These are phyloP conservation scores for Eueides isabella DNA, from an alignment of 1,140 invertebrate genomes.

Conservation along the genomic window DNA sequence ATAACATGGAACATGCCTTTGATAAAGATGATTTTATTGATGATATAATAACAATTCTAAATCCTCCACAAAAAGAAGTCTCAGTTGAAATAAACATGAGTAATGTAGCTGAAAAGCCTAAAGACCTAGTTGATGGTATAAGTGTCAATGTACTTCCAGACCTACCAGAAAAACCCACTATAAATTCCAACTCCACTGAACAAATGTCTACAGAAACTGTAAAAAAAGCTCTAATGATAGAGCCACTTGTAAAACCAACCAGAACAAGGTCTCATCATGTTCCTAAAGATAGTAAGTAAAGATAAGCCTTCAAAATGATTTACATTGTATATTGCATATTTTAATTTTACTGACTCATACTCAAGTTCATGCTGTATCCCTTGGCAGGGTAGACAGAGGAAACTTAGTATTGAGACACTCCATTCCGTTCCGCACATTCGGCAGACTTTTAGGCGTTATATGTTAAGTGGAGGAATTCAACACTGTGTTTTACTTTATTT, in stretches of 20 bases:
- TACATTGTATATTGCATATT: background rate
- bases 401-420: too few species aligned
- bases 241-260: constrained; percentile 44
- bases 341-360: too few species aligned
- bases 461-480: too few species aligned
- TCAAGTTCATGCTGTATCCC: too few species aligned
- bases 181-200: background rate
- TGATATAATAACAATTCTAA: constrained; percentile 56
- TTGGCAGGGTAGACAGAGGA: too few species aligned
- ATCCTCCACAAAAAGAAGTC: constrained; percentile 20
- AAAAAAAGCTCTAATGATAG: constrained; percentile 61
- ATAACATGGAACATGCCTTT: constrained; percentile 27
- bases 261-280: constrained; percentile 43
- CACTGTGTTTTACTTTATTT: too few species aligned
- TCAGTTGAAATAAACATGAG: constrained; percentile 12
- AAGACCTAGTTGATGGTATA: constrained; percentile 16
- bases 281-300: constrained; percentile 47
- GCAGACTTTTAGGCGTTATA: too few species aligned
- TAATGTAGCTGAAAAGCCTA: constrained; percentile 5
- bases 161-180: background rate
- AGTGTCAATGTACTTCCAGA: background rate
- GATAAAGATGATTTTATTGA: constrained; percentile 50
- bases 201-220: constrained; percentile 29
- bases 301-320: background rate
- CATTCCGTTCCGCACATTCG: too few species aligned